Conservation (phyloP, 2,888 invertebrate species). For the Ophion obscuratus region DNA sequence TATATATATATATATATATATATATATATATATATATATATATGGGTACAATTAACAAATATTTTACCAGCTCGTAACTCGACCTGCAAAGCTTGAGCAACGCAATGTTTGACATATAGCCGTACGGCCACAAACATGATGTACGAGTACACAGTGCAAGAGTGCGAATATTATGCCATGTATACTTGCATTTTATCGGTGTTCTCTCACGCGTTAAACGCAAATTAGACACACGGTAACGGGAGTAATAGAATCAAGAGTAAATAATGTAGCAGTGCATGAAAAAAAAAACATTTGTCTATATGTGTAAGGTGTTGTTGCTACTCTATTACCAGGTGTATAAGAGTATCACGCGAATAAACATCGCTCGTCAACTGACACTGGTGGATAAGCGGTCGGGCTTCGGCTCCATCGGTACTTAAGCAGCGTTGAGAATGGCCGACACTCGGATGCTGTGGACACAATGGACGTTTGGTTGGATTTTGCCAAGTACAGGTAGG, state of each 20-base stretch:
- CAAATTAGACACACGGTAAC: constrained; percentile 58
- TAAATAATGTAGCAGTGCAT: constrained; percentile 39
- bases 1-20: constrained; percentile 2
- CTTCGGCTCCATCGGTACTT: too few species aligned
- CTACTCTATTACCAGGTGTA: background rate
- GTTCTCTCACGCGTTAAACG: constrained; percentile 49
- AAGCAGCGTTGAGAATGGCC: too few species aligned
- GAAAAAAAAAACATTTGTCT: constrained; percentile 1
- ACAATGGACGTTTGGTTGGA: too few species aligned
- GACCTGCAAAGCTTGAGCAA: constrained; percentile 2
- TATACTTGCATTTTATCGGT: constrained; percentile 42
- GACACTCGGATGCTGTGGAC: too few species aligned
- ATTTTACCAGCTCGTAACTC: constrained; percentile 50
- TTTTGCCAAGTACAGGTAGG: too few species aligned
- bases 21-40: background rate
- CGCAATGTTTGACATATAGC: constrained; percentile 15
- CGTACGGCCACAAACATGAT: constrained; percentile 29
- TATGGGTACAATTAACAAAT: constrained; percentile 22
- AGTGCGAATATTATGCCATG: constrained; percentile 35
- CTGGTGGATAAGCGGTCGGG: too few species aligned
- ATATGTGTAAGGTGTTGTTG: background rate
- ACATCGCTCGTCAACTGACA: too few species aligned
- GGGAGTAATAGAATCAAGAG: constrained; percentile 50
- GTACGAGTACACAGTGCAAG: constrained; percentile 44
- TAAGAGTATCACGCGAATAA: too few species aligned